These are phyloP conservation scores for Megathymus violae DNA, from an alignment of 1,140 invertebrate species.

Conservation along the genomic window DNA sequence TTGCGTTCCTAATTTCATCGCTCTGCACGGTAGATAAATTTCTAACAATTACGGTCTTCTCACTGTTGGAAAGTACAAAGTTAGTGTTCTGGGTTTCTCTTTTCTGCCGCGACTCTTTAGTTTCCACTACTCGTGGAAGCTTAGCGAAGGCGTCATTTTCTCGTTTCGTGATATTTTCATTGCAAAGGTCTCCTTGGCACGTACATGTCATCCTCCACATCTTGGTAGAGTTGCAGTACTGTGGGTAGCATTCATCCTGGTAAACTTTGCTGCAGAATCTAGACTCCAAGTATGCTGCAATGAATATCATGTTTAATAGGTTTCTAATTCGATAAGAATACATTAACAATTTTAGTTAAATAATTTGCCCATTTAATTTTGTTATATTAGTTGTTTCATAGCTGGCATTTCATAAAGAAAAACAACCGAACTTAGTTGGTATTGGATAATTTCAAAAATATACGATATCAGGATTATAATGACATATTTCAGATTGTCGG, in stretches of 20 bases:
- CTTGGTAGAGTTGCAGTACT: constrained; percentile 81
- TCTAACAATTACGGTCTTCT: constrained; percentile 43
- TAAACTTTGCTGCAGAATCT: constrained; percentile 76
- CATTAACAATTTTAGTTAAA: no score
- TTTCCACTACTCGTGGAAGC: constrained; percentile 27
- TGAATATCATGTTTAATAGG: not conserved
- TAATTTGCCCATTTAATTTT: no score
- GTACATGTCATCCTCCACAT: constrained; percentile 81
- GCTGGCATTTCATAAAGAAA: no score
- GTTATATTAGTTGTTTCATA: no score
- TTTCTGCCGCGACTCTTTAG: constrained; percentile 22
- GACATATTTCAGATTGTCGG: no score
- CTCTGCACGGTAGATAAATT: constrained; percentile 35
- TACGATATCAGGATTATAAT: no score
- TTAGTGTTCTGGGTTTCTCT: constrained; percentile 29
- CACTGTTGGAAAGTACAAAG: constrained; percentile 28
- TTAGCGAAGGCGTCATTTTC: constrained; percentile 63
- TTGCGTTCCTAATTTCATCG: not conserved
- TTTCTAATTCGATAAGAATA: no score
- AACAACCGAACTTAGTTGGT: no score
- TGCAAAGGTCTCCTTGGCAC: constrained; percentile 83
- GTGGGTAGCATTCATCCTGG: constrained; percentile 76
- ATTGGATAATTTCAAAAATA: no score
- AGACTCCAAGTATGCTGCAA: constrained; percentile 72
- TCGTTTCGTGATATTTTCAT: constrained; percentile 68